Evolutionary conservation across 2,113 vertebrate species (phyloP), one percentile per base, ranked within the genome.

Genomic region (Maccullochella peelii): DNA sequence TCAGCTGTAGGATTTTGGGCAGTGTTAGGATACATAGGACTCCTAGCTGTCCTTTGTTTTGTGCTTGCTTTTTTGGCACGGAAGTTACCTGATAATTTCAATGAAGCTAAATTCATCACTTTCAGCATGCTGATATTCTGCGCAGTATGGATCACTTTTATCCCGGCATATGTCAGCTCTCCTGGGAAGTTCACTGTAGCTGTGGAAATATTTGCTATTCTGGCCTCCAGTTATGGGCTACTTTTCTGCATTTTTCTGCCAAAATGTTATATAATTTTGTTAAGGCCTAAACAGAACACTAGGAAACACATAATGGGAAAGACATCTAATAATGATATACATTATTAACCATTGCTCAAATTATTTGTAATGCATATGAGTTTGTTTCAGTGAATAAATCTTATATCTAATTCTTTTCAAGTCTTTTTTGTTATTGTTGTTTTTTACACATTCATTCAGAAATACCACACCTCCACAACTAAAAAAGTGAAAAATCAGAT

Each of bases 41-140:
- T 95, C 15, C 76, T 96, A 9, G 90, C 95, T 79, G 0, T 89
- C 0, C 16, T 95, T 0, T 96, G 95, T 81, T 96, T 96, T 72
- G 15, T 94, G 5, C 79, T 96, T 10, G 95, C 95, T 62, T 95
- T 95, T 89, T 42, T 96, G 57, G 89, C 91, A 12, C 82, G 95
- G 7, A 96, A 94, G 54, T 77, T 96, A 3, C 95, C 95, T 2
- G 91, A 95, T 83, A 91, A 94, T 68, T 96, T 96, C 44, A 96
- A 96, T 58, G 94, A 96, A 72, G 95, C 95, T 18, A 96, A 95
- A 83, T 85, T 93, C 2, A 95, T 96, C 84, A 95, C 95, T 10
- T 96, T 96, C 72, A 96, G 96, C 79, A 96, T 96, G 94, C 27
- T 96, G 66, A 95, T 94, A 79, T 95, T 95, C 84, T 95, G 94